phyloP scores from a whole-genome alignment of 2,113 vertebrate genomes.

The Myotis brandtii region DNA sequence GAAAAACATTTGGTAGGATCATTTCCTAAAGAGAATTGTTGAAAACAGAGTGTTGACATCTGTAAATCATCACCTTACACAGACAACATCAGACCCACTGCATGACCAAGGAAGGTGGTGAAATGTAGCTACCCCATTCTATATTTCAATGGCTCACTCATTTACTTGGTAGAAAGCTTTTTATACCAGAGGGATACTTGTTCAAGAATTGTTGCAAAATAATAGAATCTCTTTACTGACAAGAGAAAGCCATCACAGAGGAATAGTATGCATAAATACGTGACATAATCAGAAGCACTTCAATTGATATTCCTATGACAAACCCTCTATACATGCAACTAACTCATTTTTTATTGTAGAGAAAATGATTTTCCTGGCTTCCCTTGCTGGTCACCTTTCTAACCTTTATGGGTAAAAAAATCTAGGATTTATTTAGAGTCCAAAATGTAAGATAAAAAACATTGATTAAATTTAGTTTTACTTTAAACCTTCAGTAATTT shows the following conservation, averaged over 20 bases:
- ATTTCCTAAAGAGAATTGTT: background rate
- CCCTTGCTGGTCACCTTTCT: background rate
- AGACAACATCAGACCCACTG: background rate
- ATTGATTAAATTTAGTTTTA: slow-evolving; percentile 25
- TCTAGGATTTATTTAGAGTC: background rate
- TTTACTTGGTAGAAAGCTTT: background rate
- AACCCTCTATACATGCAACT: background rate
- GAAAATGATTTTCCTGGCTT: background rate
- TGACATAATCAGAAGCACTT: background rate
- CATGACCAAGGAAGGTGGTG: background rate
- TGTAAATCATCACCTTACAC: background rate
- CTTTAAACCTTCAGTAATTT: background rate
- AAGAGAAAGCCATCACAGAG: background rate
- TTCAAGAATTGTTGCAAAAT: background rate
- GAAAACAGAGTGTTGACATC: background rate
- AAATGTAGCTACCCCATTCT: background rate
- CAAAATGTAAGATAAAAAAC: background rate
- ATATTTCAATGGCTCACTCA: background rate
- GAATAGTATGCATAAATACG: background rate
- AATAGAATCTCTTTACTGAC: slow-evolving; percentile 15
- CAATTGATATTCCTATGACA: background rate
- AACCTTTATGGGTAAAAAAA: background rate
- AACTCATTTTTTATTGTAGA: background rate
- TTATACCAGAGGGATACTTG: background rate
- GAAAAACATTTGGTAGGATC: background rate